A percentile compares a stretch with the other conserved stretches of the same genome.
Evolutionary conservation across 2,797 vertebrate species (phyloP).

Genomic region (Acipenser transmontanus): DNA sequence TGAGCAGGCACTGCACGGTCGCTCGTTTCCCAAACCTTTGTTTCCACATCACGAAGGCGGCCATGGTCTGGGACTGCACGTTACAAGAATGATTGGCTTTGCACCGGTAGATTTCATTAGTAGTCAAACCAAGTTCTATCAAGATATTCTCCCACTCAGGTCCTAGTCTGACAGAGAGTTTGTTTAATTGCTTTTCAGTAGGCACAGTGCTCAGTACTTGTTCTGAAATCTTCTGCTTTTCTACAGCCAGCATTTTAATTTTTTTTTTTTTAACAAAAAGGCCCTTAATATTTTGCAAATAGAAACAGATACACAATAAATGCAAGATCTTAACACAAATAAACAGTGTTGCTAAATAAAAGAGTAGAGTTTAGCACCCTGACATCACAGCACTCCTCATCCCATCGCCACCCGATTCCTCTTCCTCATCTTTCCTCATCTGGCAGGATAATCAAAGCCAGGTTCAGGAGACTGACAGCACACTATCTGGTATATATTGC

Average conservation of each 20-base stretch:
- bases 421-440: too few species aligned
- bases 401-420: too few species aligned
- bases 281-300: background rate
- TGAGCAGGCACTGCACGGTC: constrained; percentile 60
- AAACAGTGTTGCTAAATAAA: background rate
- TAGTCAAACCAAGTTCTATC: constrained; percentile 73
- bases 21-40: constrained; percentile 64
- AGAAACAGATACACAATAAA: background rate
- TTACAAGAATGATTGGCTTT: constrained; percentile 68
- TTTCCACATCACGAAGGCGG: constrained; percentile 77
- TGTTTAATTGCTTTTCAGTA: constrained; percentile 74
- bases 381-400: too few species aligned
- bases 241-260: constrained; percentile 24
- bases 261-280: background rate
- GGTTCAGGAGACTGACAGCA: too few species aligned
- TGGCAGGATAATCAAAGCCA: too few species aligned
- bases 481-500: too few species aligned
- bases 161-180: constrained; percentile 68
- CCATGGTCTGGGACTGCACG: constrained; percentile 67
- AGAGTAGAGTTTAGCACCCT: constrained; percentile 22
- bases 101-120: constrained; percentile 71
- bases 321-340: constrained; percentile 1
- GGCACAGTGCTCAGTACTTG: constrained; percentile 59
- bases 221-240: constrained; percentile 34
- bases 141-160: constrained; percentile 73